Evolutionary conservation across 2,888 invertebrate species (phyloP).

Genomic region (Ophioninae sp.): DNA sequence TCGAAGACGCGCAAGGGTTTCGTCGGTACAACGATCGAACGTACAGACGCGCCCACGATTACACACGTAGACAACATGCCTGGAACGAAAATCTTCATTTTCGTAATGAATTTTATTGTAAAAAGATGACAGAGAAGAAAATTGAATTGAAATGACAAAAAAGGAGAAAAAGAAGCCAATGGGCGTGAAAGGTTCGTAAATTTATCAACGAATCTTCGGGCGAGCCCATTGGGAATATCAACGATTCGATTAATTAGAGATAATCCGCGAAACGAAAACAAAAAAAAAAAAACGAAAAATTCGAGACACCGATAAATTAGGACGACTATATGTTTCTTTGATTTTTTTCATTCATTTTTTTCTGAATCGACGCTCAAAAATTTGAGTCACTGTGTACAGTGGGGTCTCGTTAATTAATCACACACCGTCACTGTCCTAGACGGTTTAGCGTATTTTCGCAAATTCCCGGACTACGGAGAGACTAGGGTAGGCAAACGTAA

Average conservation of each 20-base stretch:
- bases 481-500: not conserved
- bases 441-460: not conserved
- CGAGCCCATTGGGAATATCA: conserved; percentile 52
- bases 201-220: conserved; percentile 55
- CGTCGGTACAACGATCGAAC: conserved; percentile 71
- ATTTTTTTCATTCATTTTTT: conserved; percentile 2
- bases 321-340: conserved; percentile 14
- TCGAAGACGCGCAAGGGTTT: conserved; percentile 62
- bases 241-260: conserved; percentile 60
- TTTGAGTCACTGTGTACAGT: conserved; percentile 43
- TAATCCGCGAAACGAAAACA: conserved; percentile 60
- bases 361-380: conserved; percentile 50
- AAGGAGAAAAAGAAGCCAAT: conserved; percentile 51
- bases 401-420: not conserved
- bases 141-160: not conserved
- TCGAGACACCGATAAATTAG: conserved; percentile 14
- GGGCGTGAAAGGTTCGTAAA: conserved; percentile 62
- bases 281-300: conserved; percentile 51
- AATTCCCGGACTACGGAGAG: not conserved
- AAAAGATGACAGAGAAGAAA: conserved; percentile 46
- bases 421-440: not conserved
- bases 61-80: conserved; percentile 30
- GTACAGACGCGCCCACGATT: conserved; percentile 39
- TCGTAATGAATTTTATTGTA: conserved; percentile 40
- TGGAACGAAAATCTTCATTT: conserved; percentile 29